Percentiles rank a stretch among this genome's conserved stretches.
phyloP scores from a whole-genome alignment of 2,113 vertebrate species.

The Trogon melanurus region DNA sequence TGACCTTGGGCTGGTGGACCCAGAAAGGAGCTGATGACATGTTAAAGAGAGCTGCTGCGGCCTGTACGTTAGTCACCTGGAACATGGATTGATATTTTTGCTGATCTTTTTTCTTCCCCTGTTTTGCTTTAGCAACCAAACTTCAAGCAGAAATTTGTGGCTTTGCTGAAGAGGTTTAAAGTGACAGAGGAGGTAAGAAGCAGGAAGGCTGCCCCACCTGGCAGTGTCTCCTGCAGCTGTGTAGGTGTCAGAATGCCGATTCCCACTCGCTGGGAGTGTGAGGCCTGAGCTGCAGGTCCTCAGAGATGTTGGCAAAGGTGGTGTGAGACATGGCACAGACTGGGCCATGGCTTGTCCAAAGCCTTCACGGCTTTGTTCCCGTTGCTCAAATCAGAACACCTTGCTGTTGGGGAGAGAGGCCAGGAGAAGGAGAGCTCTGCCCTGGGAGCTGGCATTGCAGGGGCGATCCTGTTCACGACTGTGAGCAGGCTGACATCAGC shows the following conservation, averaged over 20 bases:
- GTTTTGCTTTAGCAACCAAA: constrained; percentile 90
- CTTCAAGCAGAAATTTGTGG: constrained; percentile 97
- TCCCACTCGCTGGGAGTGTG: not conserved
- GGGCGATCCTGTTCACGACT: not conserved
- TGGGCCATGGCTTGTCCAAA: not conserved
- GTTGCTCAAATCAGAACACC: not conserved
- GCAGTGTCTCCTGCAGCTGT: not conserved
- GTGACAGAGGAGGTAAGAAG: constrained; percentile 93
- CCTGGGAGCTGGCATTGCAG: not conserved
- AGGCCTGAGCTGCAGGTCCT: not conserved
- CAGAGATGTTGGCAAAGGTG: not conserved
- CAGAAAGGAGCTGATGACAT: not conserved
- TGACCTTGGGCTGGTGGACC: not conserved
- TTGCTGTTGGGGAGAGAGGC: not conserved
- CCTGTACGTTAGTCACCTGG: not conserved
- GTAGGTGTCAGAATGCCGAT: not conserved
- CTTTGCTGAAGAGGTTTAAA: constrained; percentile 92
- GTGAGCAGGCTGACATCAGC: not conserved
- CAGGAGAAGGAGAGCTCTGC: not conserved
- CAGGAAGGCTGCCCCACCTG: not conserved
- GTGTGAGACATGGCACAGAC: not conserved
- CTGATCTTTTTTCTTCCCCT: not conserved
- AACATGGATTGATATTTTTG: not conserved
- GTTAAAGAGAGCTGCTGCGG: not conserved
- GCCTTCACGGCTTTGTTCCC: not conserved